phyloP scores from a whole-genome alignment of 2,113 vertebrate genomes.

The Tychaedon coryphoeus region DNA sequence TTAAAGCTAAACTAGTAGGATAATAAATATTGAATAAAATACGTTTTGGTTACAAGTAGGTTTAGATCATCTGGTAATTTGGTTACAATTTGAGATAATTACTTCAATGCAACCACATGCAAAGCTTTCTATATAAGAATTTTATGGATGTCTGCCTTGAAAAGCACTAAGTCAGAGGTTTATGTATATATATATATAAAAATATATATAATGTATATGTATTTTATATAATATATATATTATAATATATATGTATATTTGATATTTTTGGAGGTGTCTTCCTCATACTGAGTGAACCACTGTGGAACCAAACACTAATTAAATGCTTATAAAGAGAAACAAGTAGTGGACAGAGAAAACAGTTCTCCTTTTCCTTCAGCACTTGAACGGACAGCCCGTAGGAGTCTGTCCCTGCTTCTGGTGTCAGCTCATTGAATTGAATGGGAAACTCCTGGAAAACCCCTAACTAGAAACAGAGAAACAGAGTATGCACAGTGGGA shows the following conservation, averaged over 20 bases:
- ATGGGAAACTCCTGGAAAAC: background rate
- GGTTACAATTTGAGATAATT: background rate
- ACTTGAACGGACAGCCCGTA: background rate
- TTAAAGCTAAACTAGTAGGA: background rate
- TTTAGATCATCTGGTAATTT: background rate
- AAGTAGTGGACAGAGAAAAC: background rate
- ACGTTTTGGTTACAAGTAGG: accelerated
- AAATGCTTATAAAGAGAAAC: background rate
- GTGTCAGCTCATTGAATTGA: background rate
- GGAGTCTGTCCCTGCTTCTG: background rate
- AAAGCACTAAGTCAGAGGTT: background rate
- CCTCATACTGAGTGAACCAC: background rate
- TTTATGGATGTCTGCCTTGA: background rate
- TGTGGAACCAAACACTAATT: background rate
- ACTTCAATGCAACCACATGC: background rate
- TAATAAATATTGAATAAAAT: background rate
- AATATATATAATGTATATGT: too few relatives aligned
- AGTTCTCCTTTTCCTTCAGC: background rate
- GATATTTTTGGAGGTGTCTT: background rate
- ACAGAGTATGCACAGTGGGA: background rate
- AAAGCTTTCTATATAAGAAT: background rate
- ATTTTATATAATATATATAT: too few relatives aligned
- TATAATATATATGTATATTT: too few relatives aligned
- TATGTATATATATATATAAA: background rate
- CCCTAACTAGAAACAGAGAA: background rate